Evolutionary conservation across 2,797 vertebrate species (phyloP), one percentile per base, ranked within the genome.

Genomic region (Mallotus villosus): DNA sequence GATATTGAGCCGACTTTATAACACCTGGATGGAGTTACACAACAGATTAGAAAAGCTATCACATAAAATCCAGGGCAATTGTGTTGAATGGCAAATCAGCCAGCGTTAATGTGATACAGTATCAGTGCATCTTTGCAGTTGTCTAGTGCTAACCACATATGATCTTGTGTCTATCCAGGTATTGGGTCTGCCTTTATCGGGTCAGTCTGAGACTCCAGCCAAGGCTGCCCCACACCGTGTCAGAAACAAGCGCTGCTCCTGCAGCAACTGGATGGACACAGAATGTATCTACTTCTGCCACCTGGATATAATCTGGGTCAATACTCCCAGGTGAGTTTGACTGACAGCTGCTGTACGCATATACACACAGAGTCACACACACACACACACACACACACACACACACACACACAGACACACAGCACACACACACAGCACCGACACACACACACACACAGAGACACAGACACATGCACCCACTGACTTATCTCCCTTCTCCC

Each of bases 281-380:
- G 97, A 99, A 67, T 99, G 97, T 72, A 93, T 99, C 83, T 99
- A 98, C 89, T 99, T 98, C 90, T 98, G 97, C 84, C 97, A 98
- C 84, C 90, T 99, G 84, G 97, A 97, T 80, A 97, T 99, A 75
- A 97, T 99, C 90, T 98, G 97, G 97, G 91, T 99, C 86, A 98
- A 98, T 90, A 97, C 96, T 0, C 95, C 97, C 0, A 95, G 95
- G 96, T 97, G 76, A 94, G 95, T 16, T 46, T 63, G 11, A 27
- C 19, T n/a, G 14, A 19, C 16, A 11, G 67, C 5, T 29, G 41
- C 41, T 46, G 41, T 46, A 3, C 63, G 19, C 34, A 24, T 2
- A 24, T 27, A 55, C 4, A 6, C 4, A 9, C 72, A 17, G 3
- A 53, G 19, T 21, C 32, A 4, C 21, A 5, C 41, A 14, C 41